Evolutionary conservation across 2,797 vertebrate genomes (phyloP).

Genomic region (Rhinogobio ventralis): DNA sequence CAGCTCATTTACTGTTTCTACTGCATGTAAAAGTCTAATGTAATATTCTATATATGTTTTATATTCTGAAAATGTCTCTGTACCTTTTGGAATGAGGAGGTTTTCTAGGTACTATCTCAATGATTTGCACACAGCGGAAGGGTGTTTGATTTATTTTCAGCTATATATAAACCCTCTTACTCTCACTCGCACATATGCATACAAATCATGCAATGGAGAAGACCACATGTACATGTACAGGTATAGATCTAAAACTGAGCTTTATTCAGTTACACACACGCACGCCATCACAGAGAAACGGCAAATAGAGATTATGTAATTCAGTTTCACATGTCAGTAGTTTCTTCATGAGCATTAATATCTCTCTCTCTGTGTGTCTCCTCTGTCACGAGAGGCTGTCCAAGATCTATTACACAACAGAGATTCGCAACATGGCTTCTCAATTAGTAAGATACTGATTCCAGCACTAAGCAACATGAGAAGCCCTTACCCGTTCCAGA

Average conservation of each 20-base stretch:
- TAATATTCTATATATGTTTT: not conserved
- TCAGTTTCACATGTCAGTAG: slow-evolving; percentile 41
- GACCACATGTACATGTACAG: not conserved
- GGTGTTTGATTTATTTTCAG: slow-evolving; percentile 20
- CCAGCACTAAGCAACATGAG: slow-evolving; percentile 61
- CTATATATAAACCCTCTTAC: not conserved
- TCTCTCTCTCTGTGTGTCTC: slow-evolving; percentile 7
- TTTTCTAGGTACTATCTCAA: not conserved
- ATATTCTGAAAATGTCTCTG: not conserved
- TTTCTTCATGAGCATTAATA: slow-evolving; percentile 22
- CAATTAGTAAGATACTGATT: slow-evolving; percentile 66
- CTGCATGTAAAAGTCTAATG: not conserved
- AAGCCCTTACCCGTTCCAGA: slow-evolving; percentile 21
- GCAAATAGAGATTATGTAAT: slow-evolving; percentile 13
- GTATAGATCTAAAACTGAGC: not conserved
- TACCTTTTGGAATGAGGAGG: not conserved
- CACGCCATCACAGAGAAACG: not conserved
- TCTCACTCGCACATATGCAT: not conserved
- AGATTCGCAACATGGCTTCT: slow-evolving; percentile 59
- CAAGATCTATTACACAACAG: slow-evolving; percentile 64
- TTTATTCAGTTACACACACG: not conserved
- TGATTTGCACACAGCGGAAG: slow-evolving; percentile 11
- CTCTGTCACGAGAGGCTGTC: slow-evolving; percentile 32
- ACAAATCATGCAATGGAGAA: not conserved
- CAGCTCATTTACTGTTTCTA: not conserved